Conservation (phyloP, 2,113 vertebrate genomes). For the Stomatorhinus ivindoensis region DNA sequence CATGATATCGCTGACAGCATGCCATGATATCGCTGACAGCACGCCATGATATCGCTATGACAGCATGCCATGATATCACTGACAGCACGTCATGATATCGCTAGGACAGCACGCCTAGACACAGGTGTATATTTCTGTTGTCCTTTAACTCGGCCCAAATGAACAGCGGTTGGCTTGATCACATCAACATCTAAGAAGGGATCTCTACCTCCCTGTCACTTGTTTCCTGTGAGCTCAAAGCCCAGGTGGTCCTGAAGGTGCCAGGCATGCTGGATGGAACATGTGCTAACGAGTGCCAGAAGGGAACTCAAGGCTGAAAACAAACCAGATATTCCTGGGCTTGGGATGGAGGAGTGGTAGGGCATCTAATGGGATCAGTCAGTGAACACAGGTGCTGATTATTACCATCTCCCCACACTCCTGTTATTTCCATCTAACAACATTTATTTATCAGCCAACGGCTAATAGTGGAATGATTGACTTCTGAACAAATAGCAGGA, state of each 20-base stretch:
- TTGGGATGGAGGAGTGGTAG: background rate
- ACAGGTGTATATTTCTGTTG: background rate
- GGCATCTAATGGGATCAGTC: background rate
- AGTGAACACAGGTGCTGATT: background rate
- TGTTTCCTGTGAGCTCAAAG: background rate
- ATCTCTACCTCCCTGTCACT: background rate
- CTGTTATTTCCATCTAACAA: background rate
- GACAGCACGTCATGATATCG: too few species aligned
- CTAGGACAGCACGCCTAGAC: too few species aligned
- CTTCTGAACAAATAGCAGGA: background rate
- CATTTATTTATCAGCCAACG: background rate
- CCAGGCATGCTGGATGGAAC: background rate
- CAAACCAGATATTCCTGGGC: background rate
- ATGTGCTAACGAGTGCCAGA: background rate
- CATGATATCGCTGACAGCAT: too few species aligned
- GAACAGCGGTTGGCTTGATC: background rate
- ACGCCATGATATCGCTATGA: too few species aligned
- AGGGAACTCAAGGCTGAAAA: background rate
- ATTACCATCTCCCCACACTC: background rate
- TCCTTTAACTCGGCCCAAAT: background rate
- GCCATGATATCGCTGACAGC: too few species aligned
- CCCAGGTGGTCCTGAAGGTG: background rate
- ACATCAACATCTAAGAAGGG: constrained; percentile 4
- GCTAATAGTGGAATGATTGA: background rate
- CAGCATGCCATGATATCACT: too few species aligned